Evolutionary conservation across 2,797 vertebrate genomes (phyloP).

Genomic region (Argentina silus): DNA sequence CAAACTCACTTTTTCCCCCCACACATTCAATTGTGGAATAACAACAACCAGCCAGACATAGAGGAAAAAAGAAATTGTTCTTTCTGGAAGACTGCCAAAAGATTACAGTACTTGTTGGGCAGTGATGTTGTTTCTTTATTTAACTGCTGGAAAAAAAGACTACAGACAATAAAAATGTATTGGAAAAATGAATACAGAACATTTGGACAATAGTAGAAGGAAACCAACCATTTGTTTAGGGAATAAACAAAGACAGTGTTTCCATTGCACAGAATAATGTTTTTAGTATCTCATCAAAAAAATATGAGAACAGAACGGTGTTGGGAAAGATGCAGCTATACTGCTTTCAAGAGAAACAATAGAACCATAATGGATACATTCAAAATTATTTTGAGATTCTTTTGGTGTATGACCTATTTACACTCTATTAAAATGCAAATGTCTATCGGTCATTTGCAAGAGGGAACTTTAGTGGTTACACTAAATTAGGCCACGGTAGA

Average conservation of each 20-base stretch:
- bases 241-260: conserved; percentile 33
- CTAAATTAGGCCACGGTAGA: neutral
- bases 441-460: neutral
- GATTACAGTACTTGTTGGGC: conserved; percentile 62
- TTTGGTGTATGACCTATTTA: neutral
- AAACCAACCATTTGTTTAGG: conserved; percentile 46
- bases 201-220: conserved; percentile 47
- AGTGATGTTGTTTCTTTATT: conserved; percentile 59
- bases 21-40: conserved; percentile 55
- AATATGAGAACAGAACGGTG: neutral
- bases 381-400: no score
- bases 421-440: neutral
- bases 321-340: neutral
- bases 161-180: conserved; percentile 33
- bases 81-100: conserved; percentile 70
- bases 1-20: conserved; percentile 55
- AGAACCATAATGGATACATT: neutral
- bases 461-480: neutral
- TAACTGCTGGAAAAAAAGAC: conserved; percentile 41
- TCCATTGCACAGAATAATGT: conserved; percentile 13
- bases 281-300: conserved; percentile 12
- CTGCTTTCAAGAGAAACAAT: neutral
- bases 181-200: conserved; percentile 19
- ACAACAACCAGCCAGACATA: conserved; percentile 70
- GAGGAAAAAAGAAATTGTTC: conserved; percentile 43